Evolutionary conservation across 1,140 invertebrate species (phyloP).

Genomic region (Euura lappo): DNA sequence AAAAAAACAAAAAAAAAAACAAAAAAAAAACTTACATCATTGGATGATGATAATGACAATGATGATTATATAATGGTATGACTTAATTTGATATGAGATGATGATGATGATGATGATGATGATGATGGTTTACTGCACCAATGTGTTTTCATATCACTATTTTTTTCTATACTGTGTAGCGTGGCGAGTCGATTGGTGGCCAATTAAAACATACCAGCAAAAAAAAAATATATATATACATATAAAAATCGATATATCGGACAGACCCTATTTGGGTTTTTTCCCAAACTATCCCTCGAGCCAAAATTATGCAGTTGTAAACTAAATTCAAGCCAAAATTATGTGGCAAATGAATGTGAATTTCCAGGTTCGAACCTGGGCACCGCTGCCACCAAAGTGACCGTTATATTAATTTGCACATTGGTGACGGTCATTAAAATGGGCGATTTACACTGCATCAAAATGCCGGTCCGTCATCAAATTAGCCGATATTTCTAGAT

Average conservation of each 20-base stretch:
- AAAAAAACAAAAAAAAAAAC: not conserved
- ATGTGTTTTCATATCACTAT: constrained; percentile 36
- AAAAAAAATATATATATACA: constrained; percentile 11
- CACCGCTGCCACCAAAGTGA: too few species aligned
- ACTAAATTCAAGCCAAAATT: too few species aligned
- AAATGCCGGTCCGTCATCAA: too few species aligned
- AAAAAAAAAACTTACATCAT: not conserved
- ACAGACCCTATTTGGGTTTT: too few species aligned
- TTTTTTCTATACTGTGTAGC: constrained; percentile 38
- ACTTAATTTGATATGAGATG: constrained; percentile 40
- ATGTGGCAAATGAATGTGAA: not conserved
- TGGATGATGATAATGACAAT: constrained; percentile 27
- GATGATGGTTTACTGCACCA: constrained; percentile 32
- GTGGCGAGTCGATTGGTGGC: constrained; percentile 42
- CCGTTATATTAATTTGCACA: too few species aligned
- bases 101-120: constrained; percentile 12
- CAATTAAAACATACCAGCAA: constrained; percentile 6
- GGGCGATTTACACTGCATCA: too few species aligned
- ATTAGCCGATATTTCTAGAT: too few species aligned
- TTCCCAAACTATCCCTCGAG: too few species aligned
- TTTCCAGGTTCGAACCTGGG: too few species aligned
- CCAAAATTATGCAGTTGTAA: too few species aligned
- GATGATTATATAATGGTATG: constrained; percentile 35
- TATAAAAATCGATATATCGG: too few species aligned
- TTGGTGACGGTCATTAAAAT: too few species aligned